Conservation (phyloP, 2,797 vertebrate species). For the Mus minutoides region DNA sequence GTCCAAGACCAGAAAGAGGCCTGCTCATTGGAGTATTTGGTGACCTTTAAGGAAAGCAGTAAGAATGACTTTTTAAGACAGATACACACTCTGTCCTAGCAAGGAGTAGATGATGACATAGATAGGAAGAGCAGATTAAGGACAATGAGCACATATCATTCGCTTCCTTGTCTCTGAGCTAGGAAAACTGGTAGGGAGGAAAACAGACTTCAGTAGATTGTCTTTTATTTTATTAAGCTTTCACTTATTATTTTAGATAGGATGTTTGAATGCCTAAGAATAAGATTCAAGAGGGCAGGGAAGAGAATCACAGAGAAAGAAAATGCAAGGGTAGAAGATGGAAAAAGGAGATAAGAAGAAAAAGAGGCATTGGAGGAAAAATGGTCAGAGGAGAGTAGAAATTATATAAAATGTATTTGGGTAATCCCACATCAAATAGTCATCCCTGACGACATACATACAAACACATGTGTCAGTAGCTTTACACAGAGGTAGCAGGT, state of each 20-base stretch:
- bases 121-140: neutral
- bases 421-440: neutral
- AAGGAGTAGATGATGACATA: neutral
- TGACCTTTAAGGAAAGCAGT: neutral
- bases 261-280: neutral
- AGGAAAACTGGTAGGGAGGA: too few species aligned
- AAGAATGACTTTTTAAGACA: neutral
- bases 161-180: neutral
- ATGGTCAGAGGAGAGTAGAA: neutral
- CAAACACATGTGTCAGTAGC: neutral
- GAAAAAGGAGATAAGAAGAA: neutral
- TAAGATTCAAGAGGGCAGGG: neutral
- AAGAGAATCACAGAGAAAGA: neutral
- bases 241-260: neutral
- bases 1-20: neutral
- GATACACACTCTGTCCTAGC: neutral
- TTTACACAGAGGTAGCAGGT: neutral
- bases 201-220: neutral
- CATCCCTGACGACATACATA: neutral
- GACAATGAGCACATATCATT: too few species aligned
- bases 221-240: neutral
- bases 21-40: neutral
- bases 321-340: neutral
- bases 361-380: neutral
- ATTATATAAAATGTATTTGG: neutral